A percentile compares a stretch with the other conserved stretches of the same genome.
Conservation (phyloP, 2,888 invertebrate genomes). For the Mantis religiosa region DNA sequence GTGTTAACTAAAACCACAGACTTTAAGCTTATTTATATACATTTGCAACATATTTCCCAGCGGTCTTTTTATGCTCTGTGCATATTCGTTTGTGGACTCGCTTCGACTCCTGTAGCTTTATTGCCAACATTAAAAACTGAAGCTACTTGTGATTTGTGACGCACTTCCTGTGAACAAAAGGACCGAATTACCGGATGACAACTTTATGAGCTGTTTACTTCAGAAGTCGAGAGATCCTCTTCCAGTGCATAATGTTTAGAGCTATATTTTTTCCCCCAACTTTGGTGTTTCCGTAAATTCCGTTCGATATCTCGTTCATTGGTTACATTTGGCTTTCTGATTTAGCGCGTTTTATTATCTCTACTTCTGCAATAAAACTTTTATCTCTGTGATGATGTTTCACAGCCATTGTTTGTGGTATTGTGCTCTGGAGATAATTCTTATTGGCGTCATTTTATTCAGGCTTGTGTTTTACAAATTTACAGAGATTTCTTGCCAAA, state of each 20-base stretch:
- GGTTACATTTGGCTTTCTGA: background rate
- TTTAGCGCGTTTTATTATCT: background rate
- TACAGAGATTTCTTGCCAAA: too few relatives aligned
- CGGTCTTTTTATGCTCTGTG: too few relatives aligned
- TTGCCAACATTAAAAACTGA: too few relatives aligned
- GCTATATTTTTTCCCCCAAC: background rate
- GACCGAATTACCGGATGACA: background rate
- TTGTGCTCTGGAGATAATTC: background rate
- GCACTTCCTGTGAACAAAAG: background rate
- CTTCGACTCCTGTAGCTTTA: too few relatives aligned
- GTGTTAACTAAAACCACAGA: too few relatives aligned
- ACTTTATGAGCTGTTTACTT: background rate
- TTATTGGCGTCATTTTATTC: background rate
- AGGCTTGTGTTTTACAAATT: too few relatives aligned
- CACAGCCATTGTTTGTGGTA: background rate
- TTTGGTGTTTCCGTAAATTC: background rate
- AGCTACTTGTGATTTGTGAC: background rate
- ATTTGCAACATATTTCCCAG: too few relatives aligned
- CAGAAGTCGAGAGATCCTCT: background rate
- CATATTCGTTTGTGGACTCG: too few relatives aligned
- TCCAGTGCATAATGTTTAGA: background rate
- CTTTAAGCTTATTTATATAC: too few relatives aligned
- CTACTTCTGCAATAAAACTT: background rate
- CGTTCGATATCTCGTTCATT: background rate
- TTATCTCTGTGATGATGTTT: background rate